Base-by-base conservation (phyloP, 2,113 vertebrate species). In the Canis aureus region DNA sequence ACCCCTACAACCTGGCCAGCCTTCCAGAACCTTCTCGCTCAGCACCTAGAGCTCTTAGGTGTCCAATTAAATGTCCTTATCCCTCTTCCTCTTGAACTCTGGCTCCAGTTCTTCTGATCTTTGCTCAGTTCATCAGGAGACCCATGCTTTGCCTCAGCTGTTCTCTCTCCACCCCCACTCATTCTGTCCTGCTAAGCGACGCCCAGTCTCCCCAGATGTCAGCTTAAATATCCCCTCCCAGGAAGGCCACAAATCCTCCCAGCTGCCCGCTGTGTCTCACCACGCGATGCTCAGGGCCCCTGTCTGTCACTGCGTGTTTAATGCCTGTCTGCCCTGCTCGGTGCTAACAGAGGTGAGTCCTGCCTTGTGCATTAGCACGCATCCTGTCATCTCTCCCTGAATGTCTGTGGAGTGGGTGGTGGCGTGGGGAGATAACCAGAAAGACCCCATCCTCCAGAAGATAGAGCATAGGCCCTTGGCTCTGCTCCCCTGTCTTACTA, bases 251-350 rank as follows among this genome's bases (percentile, higher is more conserved):
- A 1, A 11, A 15, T 11, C 57, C 5, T 4, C 38, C 51, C 13
- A 0, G 86, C 51, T 49, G 35, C 62, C 67, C 3, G 5, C 89
- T 53, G 22, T 9, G 23, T 3, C 16, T 29, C 0, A 38, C 11
- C 11, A 13, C 0, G 5, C 0, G 11, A 32, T 11, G 82, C 62
- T 81, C 35, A 0, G 0, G 20, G 92, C 13, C 23, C 22, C 81
- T 3, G 43, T 57, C 90, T 91, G 76, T 89, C 95, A 74, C 0
- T 43, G 62, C 10, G 4, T 8, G 53, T 95, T 91, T 76, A 38
- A 62, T n/a, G 69, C 76, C 69, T n/a, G 73, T 81, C 87, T 35
- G 57, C 92, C 66, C 90, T 27, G 74, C 82, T 60, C 29, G 1
- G 81, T 0, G 22, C 80, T 29, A 2, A 8, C 69, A 17, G 66